These are phyloP conservation scores for Myiagra hebetior DNA, from an alignment of 2,113 vertebrate species.

Conservation along the genomic window DNA sequence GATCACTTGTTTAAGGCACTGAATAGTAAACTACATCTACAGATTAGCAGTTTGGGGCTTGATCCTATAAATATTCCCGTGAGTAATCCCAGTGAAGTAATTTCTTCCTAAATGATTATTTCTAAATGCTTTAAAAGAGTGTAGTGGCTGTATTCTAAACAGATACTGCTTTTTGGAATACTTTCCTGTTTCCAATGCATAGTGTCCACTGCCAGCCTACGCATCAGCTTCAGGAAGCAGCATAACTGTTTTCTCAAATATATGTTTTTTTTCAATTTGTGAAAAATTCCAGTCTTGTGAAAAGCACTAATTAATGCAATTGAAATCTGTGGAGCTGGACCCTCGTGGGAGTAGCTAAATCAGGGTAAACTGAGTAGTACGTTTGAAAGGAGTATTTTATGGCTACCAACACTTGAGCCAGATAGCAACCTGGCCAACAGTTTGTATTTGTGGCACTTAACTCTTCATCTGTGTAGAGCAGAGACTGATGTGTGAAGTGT, in stretches of 20 bases:
- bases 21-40: slow-evolving; percentile 1
- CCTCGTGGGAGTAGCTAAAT: neutral
- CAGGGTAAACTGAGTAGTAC: neutral
- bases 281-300: neutral
- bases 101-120: slow-evolving; percentile 23
- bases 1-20: slow-evolving; percentile 11
- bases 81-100: neutral
- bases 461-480: neutral
- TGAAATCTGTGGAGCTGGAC: neutral
- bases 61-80: neutral
- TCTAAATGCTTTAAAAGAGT: neutral
- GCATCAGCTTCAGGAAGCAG: neutral
- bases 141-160: neutral
- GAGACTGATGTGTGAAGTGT: neutral
- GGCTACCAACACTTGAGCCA: neutral
- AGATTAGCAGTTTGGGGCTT: slow-evolving; percentile 7
- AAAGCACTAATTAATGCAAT: slow-evolving; percentile 20
- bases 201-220: neutral
- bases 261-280: neutral
- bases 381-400: neutral
- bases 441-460: neutral
- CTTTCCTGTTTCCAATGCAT: neutral
- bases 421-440: neutral
- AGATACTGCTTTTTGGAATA: neutral
- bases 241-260: neutral